A percentile compares a stretch with the other conserved stretches of the same genome.
phyloP scores from a whole-genome alignment of 2,113 vertebrate genomes.

The Acanthochromis polyacanthus region DNA sequence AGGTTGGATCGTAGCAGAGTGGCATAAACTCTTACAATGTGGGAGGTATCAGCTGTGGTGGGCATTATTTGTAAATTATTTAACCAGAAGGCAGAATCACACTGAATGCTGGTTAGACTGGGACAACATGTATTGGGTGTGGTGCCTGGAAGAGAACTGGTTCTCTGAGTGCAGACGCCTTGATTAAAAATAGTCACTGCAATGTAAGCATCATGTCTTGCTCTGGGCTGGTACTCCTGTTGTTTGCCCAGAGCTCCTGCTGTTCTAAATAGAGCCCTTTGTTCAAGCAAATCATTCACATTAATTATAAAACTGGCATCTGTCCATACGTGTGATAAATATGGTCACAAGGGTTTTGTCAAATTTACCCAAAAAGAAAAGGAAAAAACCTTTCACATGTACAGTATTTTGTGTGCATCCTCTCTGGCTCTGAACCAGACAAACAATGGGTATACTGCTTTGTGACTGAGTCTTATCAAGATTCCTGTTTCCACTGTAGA shows the following conservation, averaged over 20 bases:
- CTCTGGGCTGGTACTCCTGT: conserved; percentile 1
- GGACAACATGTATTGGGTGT: conserved; percentile 12
- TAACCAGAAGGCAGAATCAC: neutral
- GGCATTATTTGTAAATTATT: neutral
- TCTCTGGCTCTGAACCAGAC: too few species aligned
- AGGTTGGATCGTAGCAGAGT: too few species aligned
- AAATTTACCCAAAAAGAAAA: too few species aligned
- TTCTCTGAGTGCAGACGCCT: neutral
- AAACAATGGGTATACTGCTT: too few species aligned
- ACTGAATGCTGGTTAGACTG: neutral
- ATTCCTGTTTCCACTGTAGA: too few species aligned
- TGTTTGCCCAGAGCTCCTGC: conserved; percentile 3
- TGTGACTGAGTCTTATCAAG: too few species aligned
- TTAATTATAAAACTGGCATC: neutral
- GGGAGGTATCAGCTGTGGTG: neutral
- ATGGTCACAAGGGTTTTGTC: neutral
- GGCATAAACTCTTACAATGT: too few species aligned
- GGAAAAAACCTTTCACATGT: too few species aligned
- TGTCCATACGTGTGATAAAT: neutral
- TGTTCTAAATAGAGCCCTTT: conserved; percentile 8
- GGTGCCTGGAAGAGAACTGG: neutral
- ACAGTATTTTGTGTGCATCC: too few species aligned
- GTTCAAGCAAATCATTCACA: neutral
- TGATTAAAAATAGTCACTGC: neutral
- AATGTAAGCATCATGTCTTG: neutral